Percentiles rank a stretch among this genome's conserved stretches.
Evolutionary conservation across 2,797 vertebrate genomes (phyloP).

Genomic region (Danio tinwini): DNA sequence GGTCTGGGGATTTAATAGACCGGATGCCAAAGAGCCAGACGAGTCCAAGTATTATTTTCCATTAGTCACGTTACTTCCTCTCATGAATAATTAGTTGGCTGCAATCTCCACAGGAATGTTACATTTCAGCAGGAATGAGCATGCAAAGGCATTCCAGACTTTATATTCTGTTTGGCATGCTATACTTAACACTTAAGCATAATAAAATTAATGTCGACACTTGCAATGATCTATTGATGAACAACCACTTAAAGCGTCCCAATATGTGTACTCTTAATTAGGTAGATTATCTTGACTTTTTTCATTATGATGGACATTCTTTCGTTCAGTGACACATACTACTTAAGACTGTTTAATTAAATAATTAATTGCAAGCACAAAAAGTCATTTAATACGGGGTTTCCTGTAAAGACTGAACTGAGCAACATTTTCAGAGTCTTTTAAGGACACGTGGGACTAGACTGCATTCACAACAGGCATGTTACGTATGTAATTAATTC

Average conservation of each 20-base stretch:
- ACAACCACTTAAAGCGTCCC: background rate
- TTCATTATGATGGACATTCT: background rate
- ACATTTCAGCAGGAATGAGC: constrained; percentile 9
- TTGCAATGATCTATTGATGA: background rate
- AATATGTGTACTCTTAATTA: background rate
- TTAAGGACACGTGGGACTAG: constrained; percentile 20
- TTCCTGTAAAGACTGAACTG: background rate
- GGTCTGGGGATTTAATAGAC: constrained; percentile 15
- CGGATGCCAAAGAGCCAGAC: constrained; percentile 32
- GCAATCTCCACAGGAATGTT: constrained; percentile 40
- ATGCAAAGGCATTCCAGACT: background rate
- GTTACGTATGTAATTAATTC: constrained; percentile 48
- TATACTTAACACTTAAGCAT: background rate
- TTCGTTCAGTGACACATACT: background rate
- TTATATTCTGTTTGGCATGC: background rate
- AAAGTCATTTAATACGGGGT: background rate
- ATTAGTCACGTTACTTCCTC: constrained; percentile 43
- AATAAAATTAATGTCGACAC: background rate
- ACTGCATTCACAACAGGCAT: constrained; percentile 25
- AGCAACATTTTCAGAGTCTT: constrained; percentile 8
- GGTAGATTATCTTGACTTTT: background rate
- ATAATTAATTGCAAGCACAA: background rate
- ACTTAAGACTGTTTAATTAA: background rate
- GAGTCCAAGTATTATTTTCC: constrained; percentile 41
- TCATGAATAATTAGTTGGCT: constrained; percentile 42